These are phyloP conservation scores for Timandra comae DNA, from an alignment of 2,888 invertebrate species.

Conservation along the genomic window DNA sequence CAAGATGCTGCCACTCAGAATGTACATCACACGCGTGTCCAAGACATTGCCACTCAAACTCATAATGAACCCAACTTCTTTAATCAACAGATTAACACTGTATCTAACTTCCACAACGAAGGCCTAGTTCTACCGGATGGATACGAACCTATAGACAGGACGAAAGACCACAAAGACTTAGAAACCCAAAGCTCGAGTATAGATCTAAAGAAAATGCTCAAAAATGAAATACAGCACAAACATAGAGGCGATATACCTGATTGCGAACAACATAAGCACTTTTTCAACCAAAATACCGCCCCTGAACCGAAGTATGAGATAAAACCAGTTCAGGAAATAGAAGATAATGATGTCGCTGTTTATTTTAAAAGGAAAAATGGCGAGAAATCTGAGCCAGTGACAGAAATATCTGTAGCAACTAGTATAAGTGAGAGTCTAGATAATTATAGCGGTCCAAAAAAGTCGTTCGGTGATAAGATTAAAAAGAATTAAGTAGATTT, in stretches of 20 bases:
- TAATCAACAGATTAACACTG: too few species aligned
- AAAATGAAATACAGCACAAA: slow-evolving; percentile 32
- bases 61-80: slow-evolving; percentile 7
- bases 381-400: slow-evolving; percentile 42
- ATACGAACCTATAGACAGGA: slow-evolving; percentile 59
- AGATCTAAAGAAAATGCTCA: slow-evolving; percentile 29
- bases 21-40: background rate
- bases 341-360: slow-evolving; percentile 78
- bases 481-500: slow-evolving; percentile 34
- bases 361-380: slow-evolving; percentile 60
- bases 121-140: slow-evolving; percentile 60
- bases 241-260: slow-evolving; percentile 46
- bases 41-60: background rate
- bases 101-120: slow-evolving; percentile 27
- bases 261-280: slow-evolving; percentile 65
- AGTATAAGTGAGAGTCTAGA: slow-evolving; percentile 59
- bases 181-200: slow-evolving; percentile 41
- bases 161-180: slow-evolving; percentile 41
- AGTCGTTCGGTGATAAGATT: slow-evolving; percentile 49
- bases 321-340: slow-evolving; percentile 53
- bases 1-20: background rate
- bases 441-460: slow-evolving; percentile 24
- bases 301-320: slow-evolving; percentile 49
- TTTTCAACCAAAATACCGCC: slow-evolving; percentile 56
- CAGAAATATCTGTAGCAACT: slow-evolving; percentile 67